These are phyloP conservation scores for Cecidostiba fungosa DNA, from an alignment of 2,888 invertebrate species.

Conservation along the genomic window DNA sequence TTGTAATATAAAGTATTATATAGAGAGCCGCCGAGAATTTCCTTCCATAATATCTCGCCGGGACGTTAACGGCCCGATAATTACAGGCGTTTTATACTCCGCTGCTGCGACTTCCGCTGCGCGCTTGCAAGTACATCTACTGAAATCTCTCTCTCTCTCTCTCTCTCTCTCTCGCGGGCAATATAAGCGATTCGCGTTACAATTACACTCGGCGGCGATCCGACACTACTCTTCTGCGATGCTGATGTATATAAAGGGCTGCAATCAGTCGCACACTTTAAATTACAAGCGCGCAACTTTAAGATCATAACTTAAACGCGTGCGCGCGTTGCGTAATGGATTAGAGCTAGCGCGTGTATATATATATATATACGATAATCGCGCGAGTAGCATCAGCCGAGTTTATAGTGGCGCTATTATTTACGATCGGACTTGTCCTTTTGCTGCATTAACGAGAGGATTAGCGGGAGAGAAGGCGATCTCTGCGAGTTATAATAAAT, in stretches of 20 bases:
- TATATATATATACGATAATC: background rate
- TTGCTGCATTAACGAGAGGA: background rate
- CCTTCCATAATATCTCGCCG: conserved; percentile 6
- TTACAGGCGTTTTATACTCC: conserved; percentile 66
- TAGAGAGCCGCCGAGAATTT: background rate
- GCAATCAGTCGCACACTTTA: conserved; percentile 47
- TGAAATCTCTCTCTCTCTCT: background rate
- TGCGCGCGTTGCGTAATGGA: conserved; percentile 49
- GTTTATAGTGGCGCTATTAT: background rate
- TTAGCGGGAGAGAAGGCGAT: background rate
- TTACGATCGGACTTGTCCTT: background rate
- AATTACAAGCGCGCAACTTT: conserved; percentile 42
- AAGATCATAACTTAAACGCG: conserved; percentile 52
- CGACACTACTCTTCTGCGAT: conserved; percentile 24
- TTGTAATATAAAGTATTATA: conserved; percentile 27
- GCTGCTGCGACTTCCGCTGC: conserved; percentile 57
- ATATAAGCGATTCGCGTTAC: conserved; percentile 47
- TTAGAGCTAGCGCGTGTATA: background rate
- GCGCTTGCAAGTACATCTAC: too few species aligned
- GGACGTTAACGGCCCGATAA: conserved; percentile 68
- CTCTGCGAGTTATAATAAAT: conserved; percentile 1
- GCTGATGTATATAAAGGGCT: background rate
- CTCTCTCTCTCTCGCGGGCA: too few species aligned
- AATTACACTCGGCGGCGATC: conserved; percentile 45
- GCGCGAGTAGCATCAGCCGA: background rate